phyloP scores from a whole-genome alignment of 2,888 invertebrate species.

The Cataglyphis altisquamis region DNA sequence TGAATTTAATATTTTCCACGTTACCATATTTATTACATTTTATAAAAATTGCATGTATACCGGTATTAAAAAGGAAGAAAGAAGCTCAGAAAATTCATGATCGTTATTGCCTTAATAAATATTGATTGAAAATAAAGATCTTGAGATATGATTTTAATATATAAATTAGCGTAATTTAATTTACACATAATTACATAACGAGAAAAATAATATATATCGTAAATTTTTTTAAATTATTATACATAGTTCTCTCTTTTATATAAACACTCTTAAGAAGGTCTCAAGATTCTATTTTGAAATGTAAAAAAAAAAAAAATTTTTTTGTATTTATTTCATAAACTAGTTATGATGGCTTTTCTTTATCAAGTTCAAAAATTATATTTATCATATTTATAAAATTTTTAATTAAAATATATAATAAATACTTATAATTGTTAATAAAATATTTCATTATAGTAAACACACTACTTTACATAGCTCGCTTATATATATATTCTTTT shows the following conservation, averaged over 20 bases:
- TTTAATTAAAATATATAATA: slow-evolving; percentile 12
- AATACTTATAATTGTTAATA: background rate
- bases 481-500: background rate
- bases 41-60: slow-evolving; percentile 37
- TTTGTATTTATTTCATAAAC: background rate
- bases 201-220: background rate
- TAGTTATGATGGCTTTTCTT: background rate
- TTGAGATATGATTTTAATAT: slow-evolving; percentile 34
- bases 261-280: background rate
- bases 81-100: background rate
- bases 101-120: slow-evolving; percentile 36
- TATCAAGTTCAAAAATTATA: background rate
- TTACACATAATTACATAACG: background rate
- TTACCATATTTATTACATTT: slow-evolving; percentile 14
- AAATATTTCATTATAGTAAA: background rate
- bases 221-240: background rate
- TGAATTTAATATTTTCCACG: slow-evolving; percentile 37
- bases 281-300: background rate
- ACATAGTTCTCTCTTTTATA: background rate
- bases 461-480: background rate
- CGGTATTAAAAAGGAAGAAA: slow-evolving; percentile 21
- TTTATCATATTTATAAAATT: background rate
- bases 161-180: background rate
- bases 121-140: slow-evolving; percentile 33
- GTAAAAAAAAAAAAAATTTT: background rate